Percentiles rank a stretch among this genome's conserved stretches.
Evolutionary conservation across 2,797 vertebrate species (phyloP).

Genomic region (Bryconaethiops microstoma): DNA sequence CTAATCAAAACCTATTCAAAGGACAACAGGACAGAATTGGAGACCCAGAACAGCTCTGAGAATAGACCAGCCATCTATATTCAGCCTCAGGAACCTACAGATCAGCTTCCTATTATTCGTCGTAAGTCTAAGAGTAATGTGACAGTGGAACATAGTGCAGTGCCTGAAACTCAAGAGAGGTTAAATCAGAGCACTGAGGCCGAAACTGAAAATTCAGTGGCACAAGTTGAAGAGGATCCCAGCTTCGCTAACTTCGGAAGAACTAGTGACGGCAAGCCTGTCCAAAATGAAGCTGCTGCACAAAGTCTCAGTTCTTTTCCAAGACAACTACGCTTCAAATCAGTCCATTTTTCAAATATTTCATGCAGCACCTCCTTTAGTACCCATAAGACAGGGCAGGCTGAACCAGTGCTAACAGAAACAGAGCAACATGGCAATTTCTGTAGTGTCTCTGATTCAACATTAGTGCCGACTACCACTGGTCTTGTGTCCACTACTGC

Average conservation of each 20-base stretch:
- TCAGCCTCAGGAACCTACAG: neutral
- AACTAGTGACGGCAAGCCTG: constrained; percentile 52
- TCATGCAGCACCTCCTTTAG: constrained; percentile 62
- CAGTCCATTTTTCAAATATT: constrained; percentile 55
- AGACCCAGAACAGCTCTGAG: neutral
- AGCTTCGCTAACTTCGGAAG: neutral
- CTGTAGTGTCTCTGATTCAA: neutral
- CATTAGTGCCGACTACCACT: neutral
- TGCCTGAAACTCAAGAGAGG: neutral
- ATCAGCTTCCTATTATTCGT: constrained; percentile 16
- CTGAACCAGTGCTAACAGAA: neutral
- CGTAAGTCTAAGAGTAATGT: constrained; percentile 15
- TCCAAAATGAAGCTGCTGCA: constrained; percentile 9
- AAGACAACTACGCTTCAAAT: neutral
- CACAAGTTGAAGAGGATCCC: neutral
- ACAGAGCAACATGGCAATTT: neutral
- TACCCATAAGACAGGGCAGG: neutral
- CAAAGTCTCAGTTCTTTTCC: neutral
- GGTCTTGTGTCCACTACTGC: neutral
- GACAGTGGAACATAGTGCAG: neutral
- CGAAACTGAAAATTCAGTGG: neutral
- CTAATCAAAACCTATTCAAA: neutral
- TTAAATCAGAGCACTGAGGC: neutral
- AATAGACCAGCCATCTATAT: neutral
- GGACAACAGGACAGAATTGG: neutral